Base-by-base conservation (phyloP, 1,140 invertebrate genomes). In the Trichonephila clavata region DNA sequence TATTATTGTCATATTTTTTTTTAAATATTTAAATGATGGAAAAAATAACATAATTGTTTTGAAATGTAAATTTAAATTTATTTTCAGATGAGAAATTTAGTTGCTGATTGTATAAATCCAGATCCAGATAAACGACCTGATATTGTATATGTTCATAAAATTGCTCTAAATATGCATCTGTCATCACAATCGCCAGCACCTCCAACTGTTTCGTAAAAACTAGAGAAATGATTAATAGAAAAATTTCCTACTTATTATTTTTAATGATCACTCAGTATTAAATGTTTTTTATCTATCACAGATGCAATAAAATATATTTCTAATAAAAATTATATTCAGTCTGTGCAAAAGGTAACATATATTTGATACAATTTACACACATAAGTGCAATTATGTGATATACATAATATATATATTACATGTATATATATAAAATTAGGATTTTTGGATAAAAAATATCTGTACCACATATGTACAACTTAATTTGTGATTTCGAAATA, bases 91-190 rank as follows among this genome's bases (percentile, higher is more conserved):
- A 95, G 96, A 80, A 95, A 96, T 81, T 95, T 97, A 63, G 96
- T 97, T 7, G 96, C 95, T 43, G 95, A 95, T 57, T 97, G 97
- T 95, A 97, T 97, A 77, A 96, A 96, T 94, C 96, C 96, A 8
- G 96, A 97, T 94, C 97, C 97, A 14, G 95, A 96, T 80, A 95
- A 96, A 86, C 95, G 97, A 43, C 97, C 97, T 81, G 96, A 97
- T 94, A 96, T 97, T 86, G 94, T 94, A 18, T 96, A 97, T 95
- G 96, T 97, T 14, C 95, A 96, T 91, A 95, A 95, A 60, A 95
- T 96, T 27, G 96, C 96, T 8, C 95, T 95, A 89, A 94, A 95
- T 94, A 93, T 94, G 94, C 94, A 94, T n/a, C 24, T 21, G 21
- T 60, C 81, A n/a, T 57, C 83, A 27, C 94, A 94, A 21, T 84